Evolutionary conservation across 37 sponge, comb jelly and placozoan genomes (phyloP).

Genomic region (Petrosia ficiformis): DNA sequence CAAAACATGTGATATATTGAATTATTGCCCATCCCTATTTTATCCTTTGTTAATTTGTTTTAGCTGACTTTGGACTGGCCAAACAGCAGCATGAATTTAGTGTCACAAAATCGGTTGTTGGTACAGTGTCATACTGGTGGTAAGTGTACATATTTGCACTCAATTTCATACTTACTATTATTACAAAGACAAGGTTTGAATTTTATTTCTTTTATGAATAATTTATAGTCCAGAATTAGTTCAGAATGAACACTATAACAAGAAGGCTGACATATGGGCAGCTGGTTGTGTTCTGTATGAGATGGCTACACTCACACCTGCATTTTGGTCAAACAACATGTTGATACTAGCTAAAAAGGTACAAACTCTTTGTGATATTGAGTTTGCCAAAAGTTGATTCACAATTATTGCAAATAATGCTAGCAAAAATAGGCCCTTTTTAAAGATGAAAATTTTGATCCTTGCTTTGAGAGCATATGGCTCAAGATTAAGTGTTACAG

Average conservation of each 20-base stretch:
- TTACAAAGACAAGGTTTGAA: background rate
- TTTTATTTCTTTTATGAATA: background rate
- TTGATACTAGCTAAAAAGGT: constrained; percentile 89
- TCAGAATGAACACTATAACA: constrained; percentile 79
- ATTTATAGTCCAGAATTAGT: constrained; percentile 74
- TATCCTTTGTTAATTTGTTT: background rate
- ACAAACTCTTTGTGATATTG: background rate
- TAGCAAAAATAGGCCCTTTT: background rate
- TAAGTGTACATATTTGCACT: constrained; percentile 23
- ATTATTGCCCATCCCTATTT: too few species aligned
- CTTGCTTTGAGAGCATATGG: too few species aligned
- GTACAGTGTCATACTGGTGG: constrained; percentile 90
- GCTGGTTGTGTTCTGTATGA: constrained; percentile 91
- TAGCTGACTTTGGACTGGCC: constrained; percentile 94
- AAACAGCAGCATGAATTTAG: constrained; percentile 79
- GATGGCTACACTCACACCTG: constrained; percentile 82
- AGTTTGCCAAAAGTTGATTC: background rate
- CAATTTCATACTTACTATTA: background rate
- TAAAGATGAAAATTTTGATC: too few species aligned
- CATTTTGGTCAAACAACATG: constrained; percentile 63
- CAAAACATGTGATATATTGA: too few species aligned
- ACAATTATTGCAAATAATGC: background rate
- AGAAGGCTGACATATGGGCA: constrained; percentile 93
- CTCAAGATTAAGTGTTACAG: too few species aligned
- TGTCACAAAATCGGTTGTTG: constrained; percentile 83